Evolutionary conservation across 2,797 vertebrate genomes (phyloP).

Genomic region (Echiichthys vipera): DNA sequence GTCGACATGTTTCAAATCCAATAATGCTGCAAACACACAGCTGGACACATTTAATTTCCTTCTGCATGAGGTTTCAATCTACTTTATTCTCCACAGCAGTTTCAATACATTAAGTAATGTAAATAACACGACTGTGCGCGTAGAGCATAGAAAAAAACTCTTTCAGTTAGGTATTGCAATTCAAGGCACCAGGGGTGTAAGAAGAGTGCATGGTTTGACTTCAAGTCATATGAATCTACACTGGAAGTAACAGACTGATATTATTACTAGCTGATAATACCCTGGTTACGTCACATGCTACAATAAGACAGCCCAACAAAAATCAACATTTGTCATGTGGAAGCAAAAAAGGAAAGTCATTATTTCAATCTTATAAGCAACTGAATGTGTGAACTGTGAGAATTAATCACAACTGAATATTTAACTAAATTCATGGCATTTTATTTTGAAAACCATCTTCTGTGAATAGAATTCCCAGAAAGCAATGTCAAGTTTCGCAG

Average conservation of each 20-base stretch:
- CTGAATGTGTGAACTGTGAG: too few species aligned
- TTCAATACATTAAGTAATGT: slow-evolving; percentile 3
- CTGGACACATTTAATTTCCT: slow-evolving; percentile 7
- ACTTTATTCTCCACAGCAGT: slow-evolving; percentile 22
- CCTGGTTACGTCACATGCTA: slow-evolving; percentile 1
- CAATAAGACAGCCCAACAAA: background rate
- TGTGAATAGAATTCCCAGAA: background rate
- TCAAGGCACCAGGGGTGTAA: slow-evolving; percentile 69
- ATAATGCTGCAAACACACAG: too few species aligned
- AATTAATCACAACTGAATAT: background rate
- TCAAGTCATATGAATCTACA: background rate
- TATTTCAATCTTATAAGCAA: background rate
- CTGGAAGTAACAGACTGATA: background rate
- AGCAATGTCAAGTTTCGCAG: background rate
- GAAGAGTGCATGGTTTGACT: slow-evolving; percentile 23
- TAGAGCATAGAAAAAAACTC: slow-evolving; percentile 25
- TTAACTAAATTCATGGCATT: background rate
- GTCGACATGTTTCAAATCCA: too few species aligned
- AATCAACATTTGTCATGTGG: background rate
- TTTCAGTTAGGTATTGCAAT: slow-evolving; percentile 40
- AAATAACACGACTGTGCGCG: too few species aligned
- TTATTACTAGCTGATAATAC: background rate
- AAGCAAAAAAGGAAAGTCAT: background rate
- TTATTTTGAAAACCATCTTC: background rate
- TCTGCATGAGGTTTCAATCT: background rate